Percentiles rank a stretch among this genome's conserved stretches.
phyloP scores from a whole-genome alignment of 2,888 invertebrate genomes.

The Agriopis aurantiaria region DNA sequence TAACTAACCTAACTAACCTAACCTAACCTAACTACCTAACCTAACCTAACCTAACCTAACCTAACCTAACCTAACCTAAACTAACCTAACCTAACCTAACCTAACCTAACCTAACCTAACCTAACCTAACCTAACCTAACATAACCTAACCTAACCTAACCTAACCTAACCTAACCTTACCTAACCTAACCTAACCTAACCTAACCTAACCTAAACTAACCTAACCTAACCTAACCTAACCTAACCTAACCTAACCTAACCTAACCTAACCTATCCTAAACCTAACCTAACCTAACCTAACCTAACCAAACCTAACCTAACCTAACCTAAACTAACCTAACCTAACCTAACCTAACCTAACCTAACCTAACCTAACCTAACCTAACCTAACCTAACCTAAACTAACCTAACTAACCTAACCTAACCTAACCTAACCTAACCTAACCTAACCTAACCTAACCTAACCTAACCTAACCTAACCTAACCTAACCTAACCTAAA shows the following conservation, averaged over 20 bases:
- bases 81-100: slow-evolving; percentile 40
- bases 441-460: slow-evolving; percentile 29
- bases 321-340: slow-evolving; percentile 44
- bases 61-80: slow-evolving; percentile 38
- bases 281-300: slow-evolving; percentile 5
- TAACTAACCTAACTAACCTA: slow-evolving; percentile 37
- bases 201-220: slow-evolving; percentile 35
- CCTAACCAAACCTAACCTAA: slow-evolving; percentile 37
- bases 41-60: slow-evolving; percentile 41
- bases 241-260: slow-evolving; percentile 23
- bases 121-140: slow-evolving; percentile 44
- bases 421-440: slow-evolving; percentile 26
- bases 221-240: slow-evolving; percentile 39
- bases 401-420: slow-evolving; percentile 22
- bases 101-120: slow-evolving; percentile 30
- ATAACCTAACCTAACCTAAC: too few species aligned
- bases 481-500: slow-evolving; percentile 40
- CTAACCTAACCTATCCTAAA: slow-evolving; percentile 4
- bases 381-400: slow-evolving; percentile 22
- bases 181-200: slow-evolving; percentile 16
- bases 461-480: slow-evolving; percentile 39
- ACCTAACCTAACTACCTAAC: slow-evolving; percentile 42
- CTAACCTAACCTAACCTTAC: slow-evolving; percentile 39
- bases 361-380: slow-evolving; percentile 28
- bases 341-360: slow-evolving; percentile 37